Percentiles rank a stretch among this genome's conserved stretches.
phyloP scores from a whole-genome alignment of 2,888 invertebrate genomes.

The Isoperla grammatica region DNA sequence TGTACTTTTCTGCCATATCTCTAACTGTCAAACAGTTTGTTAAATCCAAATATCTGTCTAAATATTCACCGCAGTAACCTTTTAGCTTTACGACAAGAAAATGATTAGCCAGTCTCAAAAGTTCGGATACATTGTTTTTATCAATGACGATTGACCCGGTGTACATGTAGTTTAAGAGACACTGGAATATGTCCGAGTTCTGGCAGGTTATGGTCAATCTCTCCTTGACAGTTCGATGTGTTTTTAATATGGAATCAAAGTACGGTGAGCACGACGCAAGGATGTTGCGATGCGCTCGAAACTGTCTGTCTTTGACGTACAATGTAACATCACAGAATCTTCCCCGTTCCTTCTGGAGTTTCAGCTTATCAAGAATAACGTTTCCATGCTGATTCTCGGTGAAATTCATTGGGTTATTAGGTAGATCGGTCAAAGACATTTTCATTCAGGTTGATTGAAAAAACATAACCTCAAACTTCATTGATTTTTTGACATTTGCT shows the following conservation, averaged over 20 bases:
- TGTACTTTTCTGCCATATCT: conserved; percentile 55
- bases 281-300: conserved; percentile 57
- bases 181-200: conserved; percentile 53
- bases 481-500: too few relatives aligned
- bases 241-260: conserved; percentile 56
- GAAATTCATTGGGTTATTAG: conserved; percentile 39
- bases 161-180: conserved; percentile 59
- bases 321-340: conserved; percentile 57
- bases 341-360: conserved; percentile 50
- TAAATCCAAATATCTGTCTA: conserved; percentile 55
- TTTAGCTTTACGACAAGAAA: conserved; percentile 56
- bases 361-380: conserved; percentile 43
- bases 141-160: conserved; percentile 54
- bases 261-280: conserved; percentile 59
- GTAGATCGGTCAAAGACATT: conserved; percentile 24
- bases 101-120: conserved; percentile 56
- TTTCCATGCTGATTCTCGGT: conserved; percentile 43
- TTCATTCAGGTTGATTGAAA: neutral
- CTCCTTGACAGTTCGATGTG: conserved; percentile 49
- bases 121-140: conserved; percentile 54
- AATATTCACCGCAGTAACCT: conserved; percentile 56
- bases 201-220: conserved; percentile 52
- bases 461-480: too few relatives aligned
- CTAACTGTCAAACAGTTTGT: conserved; percentile 58
- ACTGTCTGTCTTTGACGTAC: conserved; percentile 52